Conservation (phyloP, 2,797 vertebrate genomes). For the Pogonophryne albipinna region DNA sequence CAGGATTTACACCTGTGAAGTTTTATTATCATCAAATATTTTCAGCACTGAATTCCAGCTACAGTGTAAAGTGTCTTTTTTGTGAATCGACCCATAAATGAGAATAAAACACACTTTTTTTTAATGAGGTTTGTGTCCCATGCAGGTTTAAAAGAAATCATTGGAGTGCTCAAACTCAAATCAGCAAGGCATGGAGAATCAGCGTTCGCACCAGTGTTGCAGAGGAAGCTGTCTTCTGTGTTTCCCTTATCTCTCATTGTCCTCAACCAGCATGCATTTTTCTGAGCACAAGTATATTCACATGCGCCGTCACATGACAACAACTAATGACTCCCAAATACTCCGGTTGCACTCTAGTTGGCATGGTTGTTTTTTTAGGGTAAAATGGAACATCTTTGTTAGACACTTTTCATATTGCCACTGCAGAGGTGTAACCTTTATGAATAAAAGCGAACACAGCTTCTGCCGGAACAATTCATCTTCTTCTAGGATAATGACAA, state of each 20-base stretch:
- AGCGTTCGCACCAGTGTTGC: slow-evolving; percentile 52
- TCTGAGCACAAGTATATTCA: slow-evolving; percentile 67
- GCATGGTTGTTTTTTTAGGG: slow-evolving; percentile 61
- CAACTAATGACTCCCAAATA: slow-evolving; percentile 69
- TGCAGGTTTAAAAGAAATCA: slow-evolving; percentile 44
- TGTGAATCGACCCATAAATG: slow-evolving; percentile 33
- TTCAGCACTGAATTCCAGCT: slow-evolving; percentile 20
- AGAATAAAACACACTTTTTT: background rate
- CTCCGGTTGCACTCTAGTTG: slow-evolving; percentile 51
- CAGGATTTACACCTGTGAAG: slow-evolving; percentile 7
- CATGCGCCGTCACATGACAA: slow-evolving; percentile 70
- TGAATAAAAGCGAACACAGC: slow-evolving; percentile 37
- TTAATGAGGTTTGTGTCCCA: slow-evolving; percentile 30
- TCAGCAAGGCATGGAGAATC: slow-evolving; percentile 49
- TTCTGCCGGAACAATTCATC: slow-evolving; percentile 54
- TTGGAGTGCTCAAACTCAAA: slow-evolving; percentile 51
- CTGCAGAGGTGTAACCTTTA: slow-evolving; percentile 54
- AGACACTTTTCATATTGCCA: slow-evolving; percentile 56
- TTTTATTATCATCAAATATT: slow-evolving; percentile 1
- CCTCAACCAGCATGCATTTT: slow-evolving; percentile 65
- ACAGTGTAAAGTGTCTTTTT: slow-evolving; percentile 16
- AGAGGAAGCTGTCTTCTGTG: slow-evolving; percentile 45
- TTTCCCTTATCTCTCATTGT: slow-evolving; percentile 52
- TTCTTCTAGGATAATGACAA: slow-evolving; percentile 48
- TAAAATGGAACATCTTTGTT: slow-evolving; percentile 56